Evolutionary conservation across 2,888 invertebrate genomes (phyloP).

Genomic region (Hemithea aestivaria): DNA sequence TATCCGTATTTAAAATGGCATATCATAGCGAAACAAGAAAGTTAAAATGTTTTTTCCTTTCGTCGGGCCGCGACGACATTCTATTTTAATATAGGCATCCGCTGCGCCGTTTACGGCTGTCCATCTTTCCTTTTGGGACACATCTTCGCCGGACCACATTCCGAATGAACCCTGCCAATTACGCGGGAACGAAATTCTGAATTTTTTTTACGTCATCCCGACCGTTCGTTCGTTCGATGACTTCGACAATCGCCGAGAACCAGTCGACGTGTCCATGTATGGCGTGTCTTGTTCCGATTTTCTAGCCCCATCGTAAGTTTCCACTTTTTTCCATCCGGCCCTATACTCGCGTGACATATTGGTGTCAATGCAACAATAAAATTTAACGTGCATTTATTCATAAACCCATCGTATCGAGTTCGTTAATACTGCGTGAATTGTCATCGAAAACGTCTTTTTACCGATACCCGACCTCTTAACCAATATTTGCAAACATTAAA

Average conservation of each 20-base stretch:
- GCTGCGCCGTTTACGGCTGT: slow-evolving; percentile 51
- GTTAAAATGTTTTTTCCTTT: slow-evolving; percentile 30
- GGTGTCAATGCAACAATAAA: slow-evolving; percentile 74
- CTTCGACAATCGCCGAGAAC: slow-evolving; percentile 67
- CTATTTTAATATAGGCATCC: slow-evolving; percentile 60
- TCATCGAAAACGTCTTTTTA: slow-evolving; percentile 38
- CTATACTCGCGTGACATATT: slow-evolving; percentile 54
- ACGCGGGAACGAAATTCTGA: slow-evolving; percentile 55
- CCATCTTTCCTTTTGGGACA: slow-evolving; percentile 61
- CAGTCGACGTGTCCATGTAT: slow-evolving; percentile 51
- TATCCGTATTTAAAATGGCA: slow-evolving; percentile 18
- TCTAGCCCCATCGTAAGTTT: slow-evolving; percentile 61
- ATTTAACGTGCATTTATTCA: slow-evolving; percentile 63
- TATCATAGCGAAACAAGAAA: slow-evolving; percentile 21
- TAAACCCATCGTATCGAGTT: slow-evolving; percentile 42
- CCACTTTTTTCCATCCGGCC: slow-evolving; percentile 56
- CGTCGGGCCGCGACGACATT: slow-evolving; percentile 36
- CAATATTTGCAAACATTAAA: slow-evolving; percentile 60
- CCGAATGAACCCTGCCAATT: slow-evolving; percentile 66
- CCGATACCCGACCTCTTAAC: slow-evolving; percentile 67
- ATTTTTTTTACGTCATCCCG: slow-evolving; percentile 57
- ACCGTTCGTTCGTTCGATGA: slow-evolving; percentile 64
- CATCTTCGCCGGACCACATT: slow-evolving; percentile 65
- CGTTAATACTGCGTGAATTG: slow-evolving; percentile 34
- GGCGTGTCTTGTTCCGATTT: slow-evolving; percentile 65